Base-by-base conservation (phyloP, 2,797 vertebrate genomes). In the Gallirallus australis region DNA sequence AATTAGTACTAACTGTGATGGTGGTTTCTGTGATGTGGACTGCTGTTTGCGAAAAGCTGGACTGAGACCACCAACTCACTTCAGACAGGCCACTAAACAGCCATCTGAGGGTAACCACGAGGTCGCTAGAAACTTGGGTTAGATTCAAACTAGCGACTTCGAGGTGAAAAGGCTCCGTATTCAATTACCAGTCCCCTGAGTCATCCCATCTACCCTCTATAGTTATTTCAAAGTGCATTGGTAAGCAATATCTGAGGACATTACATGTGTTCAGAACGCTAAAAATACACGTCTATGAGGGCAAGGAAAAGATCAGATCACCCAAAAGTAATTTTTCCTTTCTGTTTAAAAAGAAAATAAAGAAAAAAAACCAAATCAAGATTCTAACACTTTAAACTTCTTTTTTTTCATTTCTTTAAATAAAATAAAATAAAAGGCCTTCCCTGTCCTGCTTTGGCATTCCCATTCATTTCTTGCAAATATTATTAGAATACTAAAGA, bases 41-140 rank as follows among this genome's bases (percentile, higher is more conserved):
- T 64, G 93, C 82, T 76, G 82, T 12, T 93, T 45, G 82, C 33
- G 6, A 93, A 73, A 89, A 90, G 93, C 87, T 96, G 93, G 73
- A 82, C 81, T 40, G 85, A 82, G 96, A 97, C 96, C 96, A 97
- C 96, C 96, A 97, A 80, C 85, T 97, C 95, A 84, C 96, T 96
- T 97, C 96, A 97, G 94, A 94, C 81, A 93, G 94, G 93, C 96
- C 96, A 94, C 96, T 77, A 94, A 97, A 95, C 93, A 95, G 66
- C 91, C 83, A 80, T 77, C 86, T 97, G 96, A 97, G 96, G 95
- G 91, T 94, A 96, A 97, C 96, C 96, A 95, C 95, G 21, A 80
- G 85, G 94, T 92, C 30, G 33, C 91, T 96, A 69, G 91, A 91
- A 92, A 16, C 95, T 77, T 94, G 91, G 93, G 88, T 11, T 90